Percentiles rank a stretch among this genome's conserved stretches.
Conservation (phyloP, 2,888 invertebrate genomes). For the Tachina grossa region DNA sequence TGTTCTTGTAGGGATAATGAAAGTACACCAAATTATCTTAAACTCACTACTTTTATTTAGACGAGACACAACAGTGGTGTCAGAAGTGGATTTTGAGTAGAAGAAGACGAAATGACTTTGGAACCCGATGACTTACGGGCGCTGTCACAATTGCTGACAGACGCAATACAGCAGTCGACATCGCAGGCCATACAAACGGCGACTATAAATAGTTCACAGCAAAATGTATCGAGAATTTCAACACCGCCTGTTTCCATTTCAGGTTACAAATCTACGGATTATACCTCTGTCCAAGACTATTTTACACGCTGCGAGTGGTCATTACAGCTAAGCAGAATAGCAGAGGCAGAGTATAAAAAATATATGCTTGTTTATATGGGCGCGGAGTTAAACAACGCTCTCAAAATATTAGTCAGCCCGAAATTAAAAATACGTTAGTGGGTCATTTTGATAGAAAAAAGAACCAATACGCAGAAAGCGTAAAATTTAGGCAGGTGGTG, state of each 20-base stretch:
- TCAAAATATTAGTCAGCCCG: conserved; percentile 19
- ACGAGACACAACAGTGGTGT: conserved; percentile 22
- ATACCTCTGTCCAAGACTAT: conserved; percentile 23
- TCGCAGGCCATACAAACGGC: not conserved
- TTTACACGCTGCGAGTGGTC: conserved; percentile 29
- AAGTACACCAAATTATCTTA: no score
- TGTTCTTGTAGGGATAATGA: no score
- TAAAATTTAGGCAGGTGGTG: conserved; percentile 13
- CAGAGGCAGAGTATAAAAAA: conserved; percentile 3
- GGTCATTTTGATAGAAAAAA: conserved; percentile 38
- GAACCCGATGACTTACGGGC: conserved; percentile 3
- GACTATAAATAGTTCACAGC: not conserved
- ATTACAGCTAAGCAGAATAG: conserved; percentile 22
- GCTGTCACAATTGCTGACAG: conserved; percentile 14
- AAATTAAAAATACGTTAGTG: conserved; percentile 21
- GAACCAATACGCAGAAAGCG: conserved; percentile 47
- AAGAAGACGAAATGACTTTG: conserved; percentile 17
- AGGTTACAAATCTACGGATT: not conserved
- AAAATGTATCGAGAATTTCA: not conserved
- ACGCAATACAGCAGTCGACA: not conserved
- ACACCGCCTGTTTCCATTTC: conserved; percentile 19
- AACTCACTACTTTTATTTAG: no score
- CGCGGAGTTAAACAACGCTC: conserved; percentile 20
- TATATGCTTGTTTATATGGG: conserved; percentile 44
- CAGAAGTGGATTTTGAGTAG: conserved; percentile 12